These are phyloP conservation scores for Centrocercus urophasianus DNA, from an alignment of 2,113 vertebrate genomes.

Conservation along the genomic window DNA sequence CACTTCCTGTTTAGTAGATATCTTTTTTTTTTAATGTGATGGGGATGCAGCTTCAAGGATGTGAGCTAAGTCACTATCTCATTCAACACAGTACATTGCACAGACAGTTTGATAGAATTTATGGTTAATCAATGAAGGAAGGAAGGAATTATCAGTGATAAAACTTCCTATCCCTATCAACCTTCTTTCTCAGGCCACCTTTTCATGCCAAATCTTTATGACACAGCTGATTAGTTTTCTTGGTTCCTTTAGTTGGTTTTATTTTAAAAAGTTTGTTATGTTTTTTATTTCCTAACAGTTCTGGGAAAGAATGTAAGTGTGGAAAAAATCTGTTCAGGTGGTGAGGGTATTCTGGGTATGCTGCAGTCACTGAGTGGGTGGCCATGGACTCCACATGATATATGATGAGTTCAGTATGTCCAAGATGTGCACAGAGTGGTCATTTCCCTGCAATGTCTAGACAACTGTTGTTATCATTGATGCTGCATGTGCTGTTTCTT, in stretches of 20 bases:
- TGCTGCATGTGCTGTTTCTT: neutral
- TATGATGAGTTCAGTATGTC: neutral
- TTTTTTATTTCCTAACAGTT: neutral
- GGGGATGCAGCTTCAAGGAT: neutral
- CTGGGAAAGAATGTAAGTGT: neutral
- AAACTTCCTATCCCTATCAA: neutral
- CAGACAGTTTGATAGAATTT: neutral
- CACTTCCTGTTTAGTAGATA: neutral
- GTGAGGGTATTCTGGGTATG: neutral
- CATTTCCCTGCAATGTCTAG: neutral
- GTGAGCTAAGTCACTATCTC: neutral
- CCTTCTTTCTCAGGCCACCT: neutral
- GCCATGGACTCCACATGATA: neutral
- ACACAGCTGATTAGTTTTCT: neutral
- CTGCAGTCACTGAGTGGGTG: neutral
- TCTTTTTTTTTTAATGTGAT: neutral
- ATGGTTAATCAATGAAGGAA: neutral
- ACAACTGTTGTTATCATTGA: slow-evolving; percentile 28
- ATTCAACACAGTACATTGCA: neutral
- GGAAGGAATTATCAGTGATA: neutral
- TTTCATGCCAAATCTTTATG: neutral
- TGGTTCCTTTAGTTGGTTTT: neutral
- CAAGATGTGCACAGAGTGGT: neutral
- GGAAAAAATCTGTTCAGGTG: neutral
- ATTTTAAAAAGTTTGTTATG: neutral